phyloP scores from a whole-genome alignment of 2,888 invertebrate genomes.

The Neoascia interrupta region DNA sequence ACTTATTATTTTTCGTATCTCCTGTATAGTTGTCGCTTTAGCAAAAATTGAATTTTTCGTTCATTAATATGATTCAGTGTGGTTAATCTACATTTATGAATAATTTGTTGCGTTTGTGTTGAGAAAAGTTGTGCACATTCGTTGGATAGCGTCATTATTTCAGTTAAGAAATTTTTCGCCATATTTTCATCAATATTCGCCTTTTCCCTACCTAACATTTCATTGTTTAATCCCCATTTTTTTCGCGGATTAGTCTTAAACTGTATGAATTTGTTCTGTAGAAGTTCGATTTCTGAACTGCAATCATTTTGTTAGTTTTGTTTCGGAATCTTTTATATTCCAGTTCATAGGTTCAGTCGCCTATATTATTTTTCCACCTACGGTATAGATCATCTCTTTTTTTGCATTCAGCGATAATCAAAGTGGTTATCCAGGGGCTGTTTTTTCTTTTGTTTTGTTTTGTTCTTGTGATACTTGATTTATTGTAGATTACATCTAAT shows the following conservation, averaged over 20 bases:
- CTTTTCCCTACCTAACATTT: conserved; percentile 7
- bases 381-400: conserved; percentile 1
- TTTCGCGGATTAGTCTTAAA: conserved; percentile 1
- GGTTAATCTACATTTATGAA: neutral
- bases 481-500: too few relatives aligned
- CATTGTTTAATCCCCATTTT: neutral
- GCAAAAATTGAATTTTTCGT: neutral
- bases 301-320: too few relatives aligned
- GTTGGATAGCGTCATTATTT: too few relatives aligned
- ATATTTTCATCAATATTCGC: neutral
- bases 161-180: neutral
- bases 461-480: neutral
- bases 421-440: too few relatives aligned
- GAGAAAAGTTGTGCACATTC: too few relatives aligned
- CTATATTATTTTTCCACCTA: neutral
- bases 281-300: neutral
- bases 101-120: neutral
- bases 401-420: neutral
- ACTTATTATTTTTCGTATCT: too few relatives aligned
- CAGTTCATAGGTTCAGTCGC: neutral
- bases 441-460: neutral
- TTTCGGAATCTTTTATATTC: neutral
- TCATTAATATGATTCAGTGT: neutral
- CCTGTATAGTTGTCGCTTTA: neutral
- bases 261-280: neutral